A percentile compares a stretch with the other conserved stretches of the same genome.
Conservation (phyloP, 2,797 vertebrate species). For the Ptychobarbus kaznakovi region DNA sequence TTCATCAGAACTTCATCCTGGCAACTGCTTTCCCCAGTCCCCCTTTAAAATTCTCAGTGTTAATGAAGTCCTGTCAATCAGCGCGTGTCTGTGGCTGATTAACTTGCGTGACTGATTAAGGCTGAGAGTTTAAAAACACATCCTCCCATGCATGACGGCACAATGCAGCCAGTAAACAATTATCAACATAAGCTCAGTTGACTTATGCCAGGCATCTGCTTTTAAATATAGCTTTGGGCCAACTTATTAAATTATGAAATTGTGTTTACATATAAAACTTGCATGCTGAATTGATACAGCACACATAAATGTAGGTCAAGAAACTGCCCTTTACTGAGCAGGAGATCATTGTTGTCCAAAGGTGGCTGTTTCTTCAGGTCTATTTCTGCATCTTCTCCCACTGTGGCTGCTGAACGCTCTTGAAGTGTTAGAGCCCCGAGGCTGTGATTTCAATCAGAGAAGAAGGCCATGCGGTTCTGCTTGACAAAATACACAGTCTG, state of each 20-base stretch:
- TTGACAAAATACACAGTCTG: conserved; percentile 68
- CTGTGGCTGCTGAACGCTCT: conserved; percentile 65
- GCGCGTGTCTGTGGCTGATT: conserved; percentile 61
- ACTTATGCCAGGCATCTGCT: conserved; percentile 41
- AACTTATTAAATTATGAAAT: neutral
- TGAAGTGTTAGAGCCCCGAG: conserved; percentile 68
- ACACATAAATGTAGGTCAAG: conserved; percentile 8
- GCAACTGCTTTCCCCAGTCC: conserved; percentile 3
- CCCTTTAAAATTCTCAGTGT: conserved; percentile 52
- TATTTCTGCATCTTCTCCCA: conserved; percentile 42
- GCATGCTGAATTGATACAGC: neutral
- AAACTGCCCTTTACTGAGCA: neutral
- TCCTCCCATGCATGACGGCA: conserved; percentile 64
- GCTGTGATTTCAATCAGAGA: conserved; percentile 60
- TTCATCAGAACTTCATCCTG: conserved; percentile 21
- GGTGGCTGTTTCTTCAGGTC: conserved; percentile 20
- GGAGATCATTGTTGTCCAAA: conserved; percentile 17
- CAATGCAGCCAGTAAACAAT: conserved; percentile 55
- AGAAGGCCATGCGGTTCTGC: conserved; percentile 63
- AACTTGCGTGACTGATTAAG: conserved; percentile 68
- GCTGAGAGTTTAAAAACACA: conserved; percentile 65
- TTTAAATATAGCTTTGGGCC: conserved; percentile 49
- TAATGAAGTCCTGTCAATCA: conserved; percentile 64
- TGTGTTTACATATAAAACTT: conserved; percentile 9
- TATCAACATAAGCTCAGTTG: conserved; percentile 47